A percentile compares a stretch with the other conserved stretches of the same genome.
Conservation (phyloP, 1,140 invertebrate genomes). For the Drosophila guanche region DNA sequence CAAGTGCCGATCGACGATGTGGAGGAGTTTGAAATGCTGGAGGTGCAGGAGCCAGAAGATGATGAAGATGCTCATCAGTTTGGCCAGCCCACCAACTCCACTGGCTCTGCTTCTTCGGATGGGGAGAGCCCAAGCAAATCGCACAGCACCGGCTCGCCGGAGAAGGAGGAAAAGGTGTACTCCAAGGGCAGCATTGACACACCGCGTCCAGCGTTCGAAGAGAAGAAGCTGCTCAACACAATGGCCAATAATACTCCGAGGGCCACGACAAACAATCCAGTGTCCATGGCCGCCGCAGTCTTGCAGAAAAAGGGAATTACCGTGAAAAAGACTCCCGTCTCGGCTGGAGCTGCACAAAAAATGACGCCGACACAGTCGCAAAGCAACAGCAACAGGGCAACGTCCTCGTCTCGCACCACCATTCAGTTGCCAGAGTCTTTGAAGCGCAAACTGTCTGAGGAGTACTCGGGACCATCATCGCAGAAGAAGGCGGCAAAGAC, state of each 20-base stretch:
- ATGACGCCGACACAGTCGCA: conserved; percentile 9
- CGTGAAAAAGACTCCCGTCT: conserved; percentile 64
- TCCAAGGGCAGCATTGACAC: conserved; percentile 57
- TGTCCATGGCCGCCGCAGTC: conserved; percentile 65
- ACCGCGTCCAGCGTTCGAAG: conserved; percentile 65
- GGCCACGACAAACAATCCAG: conserved; percentile 26
- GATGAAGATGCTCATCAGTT: conserved; percentile 28
- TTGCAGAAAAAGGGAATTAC: conserved; percentile 79
- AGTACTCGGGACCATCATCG: conserved; percentile 25
- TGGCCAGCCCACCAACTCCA: conserved; percentile 48
- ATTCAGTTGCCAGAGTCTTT: conserved; percentile 75
- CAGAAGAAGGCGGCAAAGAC: conserved; percentile 50
- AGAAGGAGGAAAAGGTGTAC: conserved; percentile 69
- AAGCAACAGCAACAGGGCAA: conserved; percentile 11
- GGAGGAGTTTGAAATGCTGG: conserved; percentile 79
- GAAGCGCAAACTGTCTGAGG: conserved; percentile 75
- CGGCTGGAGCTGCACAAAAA: conserved; percentile 20
- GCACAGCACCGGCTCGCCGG: conserved; percentile 67
- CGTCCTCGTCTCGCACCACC: conserved; percentile 49
- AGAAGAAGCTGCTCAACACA: conserved; percentile 75
- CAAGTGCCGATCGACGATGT: conserved; percentile 67
- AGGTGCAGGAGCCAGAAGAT: conserved; percentile 74
- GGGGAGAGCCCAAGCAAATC: conserved; percentile 76
- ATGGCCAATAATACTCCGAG: conserved; percentile 60
- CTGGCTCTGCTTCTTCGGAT: conserved; percentile 68